Percentiles rank a stretch among this genome's conserved stretches.
Evolutionary conservation across 2,797 vertebrate genomes (phyloP).

Genomic region (Sebastes minor): DNA sequence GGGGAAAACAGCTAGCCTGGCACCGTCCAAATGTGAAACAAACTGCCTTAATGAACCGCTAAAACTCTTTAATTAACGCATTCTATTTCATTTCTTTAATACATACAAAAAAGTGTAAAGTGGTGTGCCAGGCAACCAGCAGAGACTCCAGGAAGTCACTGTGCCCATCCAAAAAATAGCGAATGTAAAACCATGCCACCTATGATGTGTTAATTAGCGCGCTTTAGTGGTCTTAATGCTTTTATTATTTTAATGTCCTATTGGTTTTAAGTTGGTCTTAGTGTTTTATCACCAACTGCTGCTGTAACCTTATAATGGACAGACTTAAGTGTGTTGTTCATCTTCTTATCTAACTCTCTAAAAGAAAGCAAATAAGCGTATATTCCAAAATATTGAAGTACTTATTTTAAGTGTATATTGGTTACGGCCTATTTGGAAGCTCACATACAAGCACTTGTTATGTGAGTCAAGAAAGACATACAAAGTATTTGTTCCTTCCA

Average conservation of each 20-base stretch:
- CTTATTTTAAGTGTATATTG: background rate
- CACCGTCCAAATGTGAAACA: background rate
- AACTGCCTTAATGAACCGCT: background rate
- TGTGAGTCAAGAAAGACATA: background rate
- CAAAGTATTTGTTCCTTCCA: slow-evolving; percentile 38
- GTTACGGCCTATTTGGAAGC: background rate
- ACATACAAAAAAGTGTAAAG: background rate
- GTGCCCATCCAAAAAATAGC: background rate
- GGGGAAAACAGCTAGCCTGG: background rate
- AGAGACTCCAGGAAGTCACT: background rate
- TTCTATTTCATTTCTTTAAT: background rate
- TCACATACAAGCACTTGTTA: background rate
- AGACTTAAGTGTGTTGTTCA: background rate
- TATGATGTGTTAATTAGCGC: background rate
- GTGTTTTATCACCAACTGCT: background rate
- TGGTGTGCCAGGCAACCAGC: background rate
- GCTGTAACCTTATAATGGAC: background rate
- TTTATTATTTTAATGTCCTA: too few species aligned
- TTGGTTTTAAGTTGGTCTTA: too few species aligned
- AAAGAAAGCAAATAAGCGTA: background rate
- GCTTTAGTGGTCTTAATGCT: too few species aligned
- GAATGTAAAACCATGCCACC: background rate
- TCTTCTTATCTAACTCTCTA: background rate
- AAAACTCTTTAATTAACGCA: background rate
- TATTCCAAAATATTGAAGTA: background rate